phyloP scores from a whole-genome alignment of 2,113 vertebrate species.

The Gorsachius goisagi region DNA sequence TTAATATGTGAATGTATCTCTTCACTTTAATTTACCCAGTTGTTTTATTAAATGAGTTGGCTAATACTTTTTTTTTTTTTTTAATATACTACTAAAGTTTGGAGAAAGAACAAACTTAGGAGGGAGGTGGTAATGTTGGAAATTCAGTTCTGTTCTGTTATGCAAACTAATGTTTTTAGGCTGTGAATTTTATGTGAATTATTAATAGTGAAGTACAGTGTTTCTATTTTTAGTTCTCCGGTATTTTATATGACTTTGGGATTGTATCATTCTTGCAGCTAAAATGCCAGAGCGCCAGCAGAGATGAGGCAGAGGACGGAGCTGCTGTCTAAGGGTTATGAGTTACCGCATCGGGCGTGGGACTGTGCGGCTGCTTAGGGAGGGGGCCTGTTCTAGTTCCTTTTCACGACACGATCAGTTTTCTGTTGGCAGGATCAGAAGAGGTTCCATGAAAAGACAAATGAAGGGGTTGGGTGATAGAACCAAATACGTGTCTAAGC shows the following conservation, averaged over 20 bases:
- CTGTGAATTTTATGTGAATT: neutral
- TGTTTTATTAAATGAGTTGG: neutral
- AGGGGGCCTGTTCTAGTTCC: neutral
- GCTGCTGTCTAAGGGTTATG: neutral
- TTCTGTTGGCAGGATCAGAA: neutral
- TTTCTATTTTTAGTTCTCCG: neutral
- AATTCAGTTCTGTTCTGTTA: neutral
- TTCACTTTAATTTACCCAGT: neutral
- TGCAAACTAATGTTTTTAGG: neutral
- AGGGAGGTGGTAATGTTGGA: neutral
- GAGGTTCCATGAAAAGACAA: neutral
- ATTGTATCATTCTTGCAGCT: neutral
- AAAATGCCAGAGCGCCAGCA: neutral
- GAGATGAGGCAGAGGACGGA: neutral
- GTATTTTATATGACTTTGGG: neutral
- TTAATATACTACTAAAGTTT: neutral
- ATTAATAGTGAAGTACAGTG: neutral
- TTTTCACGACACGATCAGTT: neutral
- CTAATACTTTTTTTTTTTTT: neutral
- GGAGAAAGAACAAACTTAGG: neutral
- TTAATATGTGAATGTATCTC: conserved; percentile 6
- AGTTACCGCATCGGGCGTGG: neutral
- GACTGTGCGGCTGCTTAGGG: neutral
- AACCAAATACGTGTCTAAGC: neutral
- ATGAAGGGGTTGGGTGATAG: neutral